Evolutionary conservation across 2,113 vertebrate genomes (phyloP).

Genomic region (Saguinus midas): DNA sequence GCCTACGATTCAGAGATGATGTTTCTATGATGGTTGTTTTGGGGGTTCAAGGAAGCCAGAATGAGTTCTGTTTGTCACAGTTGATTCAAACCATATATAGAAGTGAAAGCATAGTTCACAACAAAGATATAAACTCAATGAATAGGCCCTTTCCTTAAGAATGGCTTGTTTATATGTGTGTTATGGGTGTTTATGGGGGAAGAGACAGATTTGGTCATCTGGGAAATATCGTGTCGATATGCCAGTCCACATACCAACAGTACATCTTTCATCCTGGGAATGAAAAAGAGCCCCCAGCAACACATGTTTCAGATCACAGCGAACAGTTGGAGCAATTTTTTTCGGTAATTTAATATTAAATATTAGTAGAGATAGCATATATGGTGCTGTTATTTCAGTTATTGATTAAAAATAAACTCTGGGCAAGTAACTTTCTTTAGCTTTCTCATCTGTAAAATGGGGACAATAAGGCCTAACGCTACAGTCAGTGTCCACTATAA

Average conservation of each 20-base stretch:
- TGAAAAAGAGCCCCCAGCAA: background rate
- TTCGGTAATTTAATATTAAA: conserved; percentile 36
- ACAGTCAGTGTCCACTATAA: background rate
- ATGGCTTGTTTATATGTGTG: conserved; percentile 55
- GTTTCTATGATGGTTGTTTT: background rate
- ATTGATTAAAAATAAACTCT: conserved; percentile 26
- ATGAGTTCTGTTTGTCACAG: conserved; percentile 28
- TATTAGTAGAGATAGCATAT: conserved; percentile 43
- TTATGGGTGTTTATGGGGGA: conserved; percentile 52
- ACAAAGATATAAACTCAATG: background rate
- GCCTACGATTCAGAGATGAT: background rate
- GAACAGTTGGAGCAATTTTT: conserved; percentile 37
- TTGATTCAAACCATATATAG: background rate
- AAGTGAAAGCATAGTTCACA: conserved; percentile 39
- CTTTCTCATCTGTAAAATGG: conserved; percentile 32
- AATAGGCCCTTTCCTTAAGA: conserved; percentile 28
- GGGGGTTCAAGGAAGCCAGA: conserved; percentile 50
- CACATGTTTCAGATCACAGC: conserved; percentile 60
- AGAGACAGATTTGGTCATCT: conserved; percentile 58
- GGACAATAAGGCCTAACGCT: background rate
- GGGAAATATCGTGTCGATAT: conserved; percentile 18
- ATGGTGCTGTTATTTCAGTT: conserved; percentile 20
- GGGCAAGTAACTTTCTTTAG: background rate
- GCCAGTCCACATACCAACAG: conserved; percentile 27
- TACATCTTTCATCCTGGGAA: background rate